Percentiles rank a stretch among this genome's conserved stretches.
Conservation (phyloP, 2,888 invertebrate genomes). For the Caenorhabditis angaria region DNA sequence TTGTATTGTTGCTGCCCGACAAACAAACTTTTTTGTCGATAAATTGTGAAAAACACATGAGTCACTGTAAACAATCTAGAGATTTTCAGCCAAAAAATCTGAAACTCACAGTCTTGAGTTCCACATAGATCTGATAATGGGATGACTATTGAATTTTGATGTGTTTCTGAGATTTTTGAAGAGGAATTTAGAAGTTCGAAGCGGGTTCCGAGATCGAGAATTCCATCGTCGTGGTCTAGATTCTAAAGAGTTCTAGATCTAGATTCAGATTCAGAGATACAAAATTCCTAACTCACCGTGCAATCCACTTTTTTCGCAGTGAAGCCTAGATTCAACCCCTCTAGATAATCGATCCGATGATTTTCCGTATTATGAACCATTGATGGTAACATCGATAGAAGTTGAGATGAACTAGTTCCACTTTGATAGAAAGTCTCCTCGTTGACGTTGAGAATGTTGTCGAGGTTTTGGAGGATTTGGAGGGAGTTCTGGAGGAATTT, state of each 20-base stretch:
- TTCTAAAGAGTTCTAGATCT: conserved; percentile 6
- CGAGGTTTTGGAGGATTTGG: conserved; percentile 26
- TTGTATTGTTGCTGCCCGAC: conserved; percentile 24
- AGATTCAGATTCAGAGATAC: too few relatives aligned
- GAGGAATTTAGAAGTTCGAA: conserved; percentile 30
- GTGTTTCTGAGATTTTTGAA: not conserved
- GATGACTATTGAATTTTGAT: conserved; percentile 21
- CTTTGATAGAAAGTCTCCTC: conserved; percentile 29
- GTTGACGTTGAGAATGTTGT: conserved; percentile 28
- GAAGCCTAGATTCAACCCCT: conserved; percentile 36
- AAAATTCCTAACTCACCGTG: not conserved
- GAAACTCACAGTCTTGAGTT: conserved; percentile 13
- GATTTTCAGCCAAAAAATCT: not conserved
- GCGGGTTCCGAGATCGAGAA: conserved; percentile 23
- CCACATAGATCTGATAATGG: conserved; percentile 24
- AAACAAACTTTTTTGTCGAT: conserved; percentile 37
- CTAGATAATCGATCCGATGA: conserved; percentile 31
- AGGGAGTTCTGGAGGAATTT: conserved; percentile 25
- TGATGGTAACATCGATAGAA: conserved; percentile 19
- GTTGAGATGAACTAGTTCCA: conserved; percentile 17
- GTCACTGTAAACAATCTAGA: conserved; percentile 21
- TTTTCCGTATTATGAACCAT: conserved; percentile 41
- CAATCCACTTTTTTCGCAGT: conserved; percentile 34
- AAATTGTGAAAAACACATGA: conserved; percentile 48
- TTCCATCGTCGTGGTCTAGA: conserved; percentile 19